These are phyloP conservation scores for Parapsyche elsis DNA, from an alignment of 1,140 invertebrate species.

Conservation along the genomic window DNA sequence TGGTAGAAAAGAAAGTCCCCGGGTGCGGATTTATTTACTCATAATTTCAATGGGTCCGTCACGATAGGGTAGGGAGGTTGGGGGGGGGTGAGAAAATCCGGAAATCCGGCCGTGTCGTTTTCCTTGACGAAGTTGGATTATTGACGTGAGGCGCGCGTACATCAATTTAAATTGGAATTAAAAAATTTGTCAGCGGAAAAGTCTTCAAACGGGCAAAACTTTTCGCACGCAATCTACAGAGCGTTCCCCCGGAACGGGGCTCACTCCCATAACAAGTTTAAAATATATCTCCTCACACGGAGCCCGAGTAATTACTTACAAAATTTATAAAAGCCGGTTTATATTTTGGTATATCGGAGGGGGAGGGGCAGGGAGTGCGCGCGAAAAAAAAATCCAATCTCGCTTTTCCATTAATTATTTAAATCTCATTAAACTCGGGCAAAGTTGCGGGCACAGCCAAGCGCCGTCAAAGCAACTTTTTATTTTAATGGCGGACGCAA, in stretches of 20 bases:
- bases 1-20: not conserved
- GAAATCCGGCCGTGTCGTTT: not conserved
- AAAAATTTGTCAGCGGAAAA: constrained; percentile 50
- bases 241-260: constrained; percentile 33
- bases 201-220: constrained; percentile 53
- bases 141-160: constrained; percentile 11
- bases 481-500: constrained; percentile 55
- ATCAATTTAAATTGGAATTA: constrained; percentile 52
- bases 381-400: constrained; percentile 65
- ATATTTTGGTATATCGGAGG: constrained; percentile 54
- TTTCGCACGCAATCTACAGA: constrained; percentile 51
- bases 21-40: not conserved
- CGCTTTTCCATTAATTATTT: constrained; percentile 68
- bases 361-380: constrained; percentile 38
- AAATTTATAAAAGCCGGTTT: constrained; percentile 57
- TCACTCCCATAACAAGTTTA: constrained; percentile 56
- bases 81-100: not conserved
- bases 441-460: constrained; percentile 59
- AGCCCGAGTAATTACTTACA: constrained; percentile 56
- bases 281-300: constrained; percentile 56
- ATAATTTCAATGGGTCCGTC: not conserved
- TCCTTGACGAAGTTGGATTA: constrained; percentile 18
- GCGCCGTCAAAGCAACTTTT: constrained; percentile 56
- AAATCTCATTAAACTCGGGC: constrained; percentile 68
- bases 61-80: too few relatives aligned